Evolutionary conservation across 2,113 vertebrate genomes (phyloP).

Genomic region (Cyrtonyx montezumae): DNA sequence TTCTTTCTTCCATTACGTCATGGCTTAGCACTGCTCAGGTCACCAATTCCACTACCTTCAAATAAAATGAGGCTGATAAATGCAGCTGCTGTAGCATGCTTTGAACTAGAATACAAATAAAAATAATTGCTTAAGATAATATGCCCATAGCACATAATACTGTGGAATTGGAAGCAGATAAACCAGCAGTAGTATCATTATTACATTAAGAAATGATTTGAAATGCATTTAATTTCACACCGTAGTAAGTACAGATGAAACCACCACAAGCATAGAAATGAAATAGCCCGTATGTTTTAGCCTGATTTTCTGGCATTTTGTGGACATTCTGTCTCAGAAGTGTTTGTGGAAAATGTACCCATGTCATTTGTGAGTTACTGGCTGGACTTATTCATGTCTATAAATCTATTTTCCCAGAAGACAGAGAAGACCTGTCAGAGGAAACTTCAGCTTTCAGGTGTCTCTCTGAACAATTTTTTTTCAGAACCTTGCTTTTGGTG

Average conservation of each 20-base stretch:
- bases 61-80: background rate
- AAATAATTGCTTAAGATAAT: background rate
- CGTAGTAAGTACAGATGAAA: background rate
- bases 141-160: background rate
- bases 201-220: background rate
- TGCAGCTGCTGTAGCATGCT: background rate
- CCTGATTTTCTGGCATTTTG: background rate
- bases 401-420: background rate
- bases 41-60: background rate
- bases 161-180: background rate
- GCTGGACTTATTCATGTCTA: background rate
- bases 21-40: background rate
- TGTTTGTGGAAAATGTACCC: background rate
- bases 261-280: background rate
- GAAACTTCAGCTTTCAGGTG: background rate
- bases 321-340: background rate
- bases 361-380: background rate
- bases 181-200: background rate
- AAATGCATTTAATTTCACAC: constrained; percentile 24
- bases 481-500: background rate
- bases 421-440: background rate
- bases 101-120: background rate
- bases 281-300: background rate
- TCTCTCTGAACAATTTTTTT: background rate
- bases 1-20: background rate